Evolutionary conservation across 2,113 vertebrate species (phyloP), one percentile per base, ranked within the genome.

Genomic region (Pangasianodon hypophthalmus): DNA sequence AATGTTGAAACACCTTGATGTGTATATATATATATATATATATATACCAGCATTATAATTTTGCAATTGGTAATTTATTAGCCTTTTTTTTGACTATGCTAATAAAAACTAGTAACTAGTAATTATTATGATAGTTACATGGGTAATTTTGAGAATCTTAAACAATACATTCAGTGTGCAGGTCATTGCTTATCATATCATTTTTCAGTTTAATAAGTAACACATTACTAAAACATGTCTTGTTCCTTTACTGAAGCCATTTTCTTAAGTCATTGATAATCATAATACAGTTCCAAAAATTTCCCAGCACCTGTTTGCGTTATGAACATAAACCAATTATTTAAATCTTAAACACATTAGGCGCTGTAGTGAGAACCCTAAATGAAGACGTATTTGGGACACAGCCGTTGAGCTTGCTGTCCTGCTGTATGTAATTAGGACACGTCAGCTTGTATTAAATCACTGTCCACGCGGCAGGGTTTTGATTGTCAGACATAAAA

Each of bases 341-440:
- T 2, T 41, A 18, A 41, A 73, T 16, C 18, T 73, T 41, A 37
- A 19, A 41, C 71, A 19, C 16, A 41, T 73, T 73, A 37, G 16
- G 14, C 4, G 52, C 10, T 67, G 62, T n/a, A 67, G 62, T n/a
- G 26, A 11, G 29, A 67, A 29, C 62, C 37, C 32, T 41, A 73
- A 73, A 73, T 73, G 69, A 41, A 73, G 69, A 37, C 32, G 37
- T 73, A 73, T 73, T 73, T 73, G 18, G 71, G 37, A 73, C 71
- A 67, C 29, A n/a, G 29, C 62, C 62, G 37, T 41, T 10, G 71
- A 41, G 71, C 44, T 73, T 41, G 32, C 37, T 8, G 71, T 73
- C 71, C 62, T 88, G 52, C 64, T 71, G 62, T 84, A 54, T 37
- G 64, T 84, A 84, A 89, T 89, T 89, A 69, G 79, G 60, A 44